phyloP scores from a whole-genome alignment of 2,888 invertebrate species.

The Notocelia uddmanniana region DNA sequence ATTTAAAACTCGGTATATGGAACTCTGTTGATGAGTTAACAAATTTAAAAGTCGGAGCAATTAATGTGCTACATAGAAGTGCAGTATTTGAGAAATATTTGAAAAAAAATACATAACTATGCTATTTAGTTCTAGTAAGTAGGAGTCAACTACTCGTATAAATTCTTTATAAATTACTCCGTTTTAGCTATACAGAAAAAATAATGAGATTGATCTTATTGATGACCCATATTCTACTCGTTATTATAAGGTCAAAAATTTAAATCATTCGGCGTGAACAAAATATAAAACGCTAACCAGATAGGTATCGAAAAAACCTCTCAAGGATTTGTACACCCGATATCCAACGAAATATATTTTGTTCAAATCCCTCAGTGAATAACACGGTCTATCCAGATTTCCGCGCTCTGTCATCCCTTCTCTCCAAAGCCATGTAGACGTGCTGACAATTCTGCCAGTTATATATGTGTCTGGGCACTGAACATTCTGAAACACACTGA shows the following conservation, averaged over 20 bases:
- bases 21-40: neutral
- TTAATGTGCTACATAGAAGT: neutral
- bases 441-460: slow-evolving; percentile 40
- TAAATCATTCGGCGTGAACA: neutral
- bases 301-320: slow-evolving; percentile 14
- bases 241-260: no score
- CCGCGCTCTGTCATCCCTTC: slow-evolving; percentile 49
- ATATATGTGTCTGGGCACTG: neutral
- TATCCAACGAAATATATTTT: slow-evolving; percentile 43
- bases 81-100: no score
- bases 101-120: no score
- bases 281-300: neutral
- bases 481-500: slow-evolving; percentile 16
- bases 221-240: neutral
- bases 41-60: no score
- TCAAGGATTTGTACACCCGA: slow-evolving; percentile 38
- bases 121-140: no score
- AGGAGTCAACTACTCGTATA: no score
- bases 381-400: slow-evolving; percentile 50
- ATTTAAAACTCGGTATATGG: neutral
- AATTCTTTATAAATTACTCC: no score
- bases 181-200: no score
- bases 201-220: neutral
- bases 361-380: slow-evolving; percentile 39
- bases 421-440: slow-evolving; percentile 45